These are phyloP conservation scores for Brenthis ino DNA, from an alignment of 2,888 invertebrate genomes.

Conservation along the genomic window DNA sequence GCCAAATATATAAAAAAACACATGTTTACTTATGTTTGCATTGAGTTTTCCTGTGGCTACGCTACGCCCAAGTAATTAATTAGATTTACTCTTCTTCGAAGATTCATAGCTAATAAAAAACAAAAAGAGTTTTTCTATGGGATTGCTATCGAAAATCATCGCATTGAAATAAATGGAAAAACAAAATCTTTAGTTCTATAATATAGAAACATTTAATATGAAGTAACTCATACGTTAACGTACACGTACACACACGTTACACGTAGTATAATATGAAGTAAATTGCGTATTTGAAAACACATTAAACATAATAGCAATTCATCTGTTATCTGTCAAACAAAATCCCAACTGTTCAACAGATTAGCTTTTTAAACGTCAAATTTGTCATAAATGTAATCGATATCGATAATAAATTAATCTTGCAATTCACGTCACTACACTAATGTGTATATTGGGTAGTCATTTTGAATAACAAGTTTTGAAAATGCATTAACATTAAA, in stretches of 20 bases:
- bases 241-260: no score
- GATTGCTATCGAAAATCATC: no score
- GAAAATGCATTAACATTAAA: constrained; percentile 33
- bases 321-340: constrained; percentile 8
- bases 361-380: constrained; percentile 27
- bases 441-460: constrained; percentile 29
- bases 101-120: no score
- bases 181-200: no score
- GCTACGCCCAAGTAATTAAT: no score
- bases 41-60: no score
- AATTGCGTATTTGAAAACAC: constrained; percentile 3
- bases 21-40: no score
- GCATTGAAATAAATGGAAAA: no score
- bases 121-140: no score
- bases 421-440: constrained; percentile 33
- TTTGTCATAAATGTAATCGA: constrained; percentile 29
- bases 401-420: constrained; percentile 38
- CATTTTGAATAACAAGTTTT: constrained; percentile 24
- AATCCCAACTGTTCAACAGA: constrained; percentile 24
- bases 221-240: not conserved
- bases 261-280: not conserved
- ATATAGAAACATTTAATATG: not conserved
- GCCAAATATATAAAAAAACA: no score
- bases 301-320: not conserved
- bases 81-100: no score